Evolutionary conservation across 2,113 vertebrate genomes (phyloP).

Genomic region (Nestor notabilis): DNA sequence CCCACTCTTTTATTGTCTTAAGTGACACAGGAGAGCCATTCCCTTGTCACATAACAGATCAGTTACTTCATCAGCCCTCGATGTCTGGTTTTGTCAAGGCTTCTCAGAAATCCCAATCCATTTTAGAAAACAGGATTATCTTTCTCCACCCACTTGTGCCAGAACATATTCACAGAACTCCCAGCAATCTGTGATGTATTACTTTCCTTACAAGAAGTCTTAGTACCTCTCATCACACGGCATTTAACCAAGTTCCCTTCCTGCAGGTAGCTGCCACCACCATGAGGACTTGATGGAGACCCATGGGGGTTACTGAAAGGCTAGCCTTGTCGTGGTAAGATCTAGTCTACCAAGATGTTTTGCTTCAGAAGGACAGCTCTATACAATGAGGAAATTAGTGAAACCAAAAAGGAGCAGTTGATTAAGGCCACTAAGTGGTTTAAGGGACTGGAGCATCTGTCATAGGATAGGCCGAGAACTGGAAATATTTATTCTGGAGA

Average conservation of each 20-base stretch:
- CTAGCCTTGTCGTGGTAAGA: background rate
- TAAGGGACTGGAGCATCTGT: background rate
- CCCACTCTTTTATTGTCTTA: background rate
- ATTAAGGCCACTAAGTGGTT: background rate
- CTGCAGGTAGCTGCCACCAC: background rate
- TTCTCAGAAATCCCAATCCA: background rate
- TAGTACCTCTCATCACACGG: background rate
- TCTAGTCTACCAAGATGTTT: background rate
- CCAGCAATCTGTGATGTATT: background rate
- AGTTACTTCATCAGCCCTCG: background rate
- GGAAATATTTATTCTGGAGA: background rate
- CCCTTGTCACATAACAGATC: background rate
- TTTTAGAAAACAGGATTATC: background rate
- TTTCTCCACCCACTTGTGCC: background rate
- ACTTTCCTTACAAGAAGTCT: background rate
- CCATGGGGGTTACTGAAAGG: background rate
- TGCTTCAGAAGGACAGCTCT: background rate
- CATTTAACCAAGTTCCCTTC: background rate
- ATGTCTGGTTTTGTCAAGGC: background rate
- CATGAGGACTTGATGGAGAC: background rate
- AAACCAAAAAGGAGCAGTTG: background rate
- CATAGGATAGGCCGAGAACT: background rate
- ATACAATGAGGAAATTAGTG: background rate
- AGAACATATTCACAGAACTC: background rate
- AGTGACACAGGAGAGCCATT: background rate